A percentile compares a stretch with the other conserved stretches of the same genome.
Evolutionary conservation across 1,140 invertebrate genomes (phyloP).

Genomic region (Caenorhabditis elegans): DNA sequence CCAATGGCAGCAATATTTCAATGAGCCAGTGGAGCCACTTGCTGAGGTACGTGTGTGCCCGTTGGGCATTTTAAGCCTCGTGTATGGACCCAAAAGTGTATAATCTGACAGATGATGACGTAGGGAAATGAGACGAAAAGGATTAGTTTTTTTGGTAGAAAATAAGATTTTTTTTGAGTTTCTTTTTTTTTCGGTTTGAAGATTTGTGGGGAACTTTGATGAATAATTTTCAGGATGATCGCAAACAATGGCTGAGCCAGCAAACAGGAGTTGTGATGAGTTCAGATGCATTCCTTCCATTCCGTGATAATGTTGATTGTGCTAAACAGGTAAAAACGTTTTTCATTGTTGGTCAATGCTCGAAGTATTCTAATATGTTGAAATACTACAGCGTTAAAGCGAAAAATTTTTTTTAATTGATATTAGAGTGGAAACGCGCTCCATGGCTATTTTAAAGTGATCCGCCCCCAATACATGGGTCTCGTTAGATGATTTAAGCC

Average conservation of each 20-base stretch:
- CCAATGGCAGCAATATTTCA: constrained; percentile 60
- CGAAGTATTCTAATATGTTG: no score
- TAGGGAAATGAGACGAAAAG: background rate
- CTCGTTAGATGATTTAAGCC: no score
- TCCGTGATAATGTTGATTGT: constrained; percentile 93
- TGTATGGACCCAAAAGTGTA: background rate
- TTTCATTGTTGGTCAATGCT: no score
- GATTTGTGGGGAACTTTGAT: no score
- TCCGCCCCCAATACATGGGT: no score
- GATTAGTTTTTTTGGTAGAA: background rate
- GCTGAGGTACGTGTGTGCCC: constrained; percentile 32
- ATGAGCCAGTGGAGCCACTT: constrained; percentile 56
- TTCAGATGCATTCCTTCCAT: constrained; percentile 98
- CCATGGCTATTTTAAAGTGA: no score
- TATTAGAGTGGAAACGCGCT: no score
- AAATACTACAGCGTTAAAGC: no score
- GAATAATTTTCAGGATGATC: constrained; percentile 72
- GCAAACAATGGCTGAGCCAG: constrained; percentile 77
- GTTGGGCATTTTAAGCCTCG: background rate
- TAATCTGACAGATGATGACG: background rate
- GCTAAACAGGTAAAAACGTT: constrained; percentile 72
- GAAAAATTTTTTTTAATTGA: no score
- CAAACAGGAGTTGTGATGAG: constrained; percentile 84
- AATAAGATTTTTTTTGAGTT: background rate
- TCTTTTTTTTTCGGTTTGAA: no score